Evolutionary conservation across 2,888 invertebrate genomes (phyloP), one percentile per base, ranked within the genome.

Genomic region (Phalera bucephala): DNA sequence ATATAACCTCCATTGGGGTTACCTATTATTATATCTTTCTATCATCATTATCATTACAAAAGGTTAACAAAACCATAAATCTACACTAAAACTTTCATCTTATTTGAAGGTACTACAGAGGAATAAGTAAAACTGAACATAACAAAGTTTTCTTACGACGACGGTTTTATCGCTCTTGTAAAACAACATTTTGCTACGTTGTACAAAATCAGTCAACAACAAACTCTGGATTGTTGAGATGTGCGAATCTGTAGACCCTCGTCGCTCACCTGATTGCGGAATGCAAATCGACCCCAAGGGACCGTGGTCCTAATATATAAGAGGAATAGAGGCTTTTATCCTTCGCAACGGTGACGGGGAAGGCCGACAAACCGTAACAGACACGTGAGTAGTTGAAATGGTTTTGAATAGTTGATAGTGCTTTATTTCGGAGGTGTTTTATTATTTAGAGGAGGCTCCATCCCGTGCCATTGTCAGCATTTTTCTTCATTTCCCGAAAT

Each of bases 211-310:
- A n/a, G n/a, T n/a, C 72, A 64, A 63, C 66, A 64, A 61, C 64
- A 57, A 66, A 68, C 63, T 68, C 61, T 40, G 64, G 65, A 67
- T 65, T 71, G 72, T 72, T 68, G 70, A 76, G 71, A 68, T 68
- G 60, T 58, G 68, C 57, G 63, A 70, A 63, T 70, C 65, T 67
- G 60, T 62, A 62, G 65, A 72, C 79, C 76, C 78, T 72, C 65
- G 66, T 72, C 69, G 66, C 59, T 73, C 66, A 78, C 74, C 78
- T 77, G 78, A 75, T 78, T 78, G 73, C 73, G 75, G 74, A 72
- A 77, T 68, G 68, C 67, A 68, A 74, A 77, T 72, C 52, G 64
- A 23, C 21, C 77, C 65, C 70, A 62, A 31, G 68, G 69, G 73
- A 77, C 47, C 64, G 44, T 68, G 58, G 47, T 52, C 59, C 62